phyloP scores from a whole-genome alignment of 2,888 invertebrate genomes.

The Mythimna albipuncta region DNA sequence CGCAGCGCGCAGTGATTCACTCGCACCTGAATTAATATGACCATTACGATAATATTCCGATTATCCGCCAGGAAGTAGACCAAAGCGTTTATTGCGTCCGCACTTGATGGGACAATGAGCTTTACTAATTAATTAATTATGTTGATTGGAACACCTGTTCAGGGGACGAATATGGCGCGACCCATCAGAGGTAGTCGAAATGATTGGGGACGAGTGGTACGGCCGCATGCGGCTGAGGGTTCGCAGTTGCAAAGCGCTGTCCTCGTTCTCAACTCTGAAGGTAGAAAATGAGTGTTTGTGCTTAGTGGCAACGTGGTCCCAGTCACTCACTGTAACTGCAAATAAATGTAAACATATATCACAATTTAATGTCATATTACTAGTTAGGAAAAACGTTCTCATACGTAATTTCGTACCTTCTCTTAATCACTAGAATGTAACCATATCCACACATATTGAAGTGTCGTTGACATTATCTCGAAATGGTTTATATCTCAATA shows the following conservation, averaged over 20 bases:
- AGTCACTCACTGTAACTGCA: not conserved
- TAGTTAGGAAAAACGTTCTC: not conserved
- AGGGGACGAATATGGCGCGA: not conserved
- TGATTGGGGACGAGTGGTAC: not conserved
- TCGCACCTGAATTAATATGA: constrained; percentile 66
- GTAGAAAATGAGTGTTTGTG: too few species aligned
- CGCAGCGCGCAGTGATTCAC: constrained; percentile 50
- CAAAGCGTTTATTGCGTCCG: constrained; percentile 51
- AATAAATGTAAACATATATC: too few species aligned
- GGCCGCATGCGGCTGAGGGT: too few species aligned
- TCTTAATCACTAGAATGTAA: not conserved
- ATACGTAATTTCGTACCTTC: not conserved
- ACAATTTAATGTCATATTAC: too few species aligned
- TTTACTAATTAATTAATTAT: constrained; percentile 47
- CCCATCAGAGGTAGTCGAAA: not conserved
- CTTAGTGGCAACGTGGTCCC: not conserved
- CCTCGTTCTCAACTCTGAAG: too few species aligned
- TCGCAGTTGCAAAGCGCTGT: too few species aligned
- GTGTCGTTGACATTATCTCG: not conserved
- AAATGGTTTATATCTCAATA: not conserved
- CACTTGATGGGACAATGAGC: constrained; percentile 36
- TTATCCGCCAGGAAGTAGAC: constrained; percentile 65
- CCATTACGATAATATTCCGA: constrained; percentile 65
- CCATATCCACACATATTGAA: not conserved
- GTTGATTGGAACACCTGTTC: constrained; percentile 50